A percentile compares a stretch with the other conserved stretches of the same genome.
Evolutionary conservation across 2,113 vertebrate genomes (phyloP).

Genomic region (Nicator chloris): DNA sequence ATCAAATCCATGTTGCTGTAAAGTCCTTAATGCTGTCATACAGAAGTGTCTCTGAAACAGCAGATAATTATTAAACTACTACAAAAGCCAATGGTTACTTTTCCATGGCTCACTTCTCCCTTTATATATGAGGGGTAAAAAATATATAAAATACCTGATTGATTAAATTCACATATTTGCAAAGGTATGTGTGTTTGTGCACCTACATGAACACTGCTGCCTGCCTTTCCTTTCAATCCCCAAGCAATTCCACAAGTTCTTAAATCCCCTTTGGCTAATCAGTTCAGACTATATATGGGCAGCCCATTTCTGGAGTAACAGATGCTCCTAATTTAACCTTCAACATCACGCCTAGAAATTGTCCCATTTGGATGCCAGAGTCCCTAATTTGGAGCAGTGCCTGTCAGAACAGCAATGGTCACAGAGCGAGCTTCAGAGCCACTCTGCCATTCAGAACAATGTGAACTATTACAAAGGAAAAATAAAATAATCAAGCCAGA

Average conservation of each 20-base stretch:
- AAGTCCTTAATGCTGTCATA: not conserved
- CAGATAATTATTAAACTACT: not conserved
- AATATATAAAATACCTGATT: not conserved
- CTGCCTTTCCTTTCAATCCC: not conserved
- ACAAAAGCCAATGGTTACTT: not conserved
- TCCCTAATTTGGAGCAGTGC: not conserved
- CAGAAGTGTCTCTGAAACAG: not conserved
- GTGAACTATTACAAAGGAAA: not conserved
- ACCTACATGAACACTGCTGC: not conserved
- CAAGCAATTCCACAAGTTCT: not conserved
- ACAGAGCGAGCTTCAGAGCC: fast-evolving
- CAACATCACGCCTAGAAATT: conserved; percentile 16
- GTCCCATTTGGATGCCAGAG: conserved; percentile 16
- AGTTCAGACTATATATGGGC: not conserved
- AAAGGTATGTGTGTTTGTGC: not conserved
- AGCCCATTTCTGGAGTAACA: conserved; percentile 20
- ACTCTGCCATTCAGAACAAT: not conserved
- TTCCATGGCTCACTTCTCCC: not conserved
- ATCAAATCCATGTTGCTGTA: not conserved
- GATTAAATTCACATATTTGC: not conserved
- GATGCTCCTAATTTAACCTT: conserved; percentile 41
- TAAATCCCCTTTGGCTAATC: not conserved
- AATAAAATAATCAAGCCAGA: not conserved
- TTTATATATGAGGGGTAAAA: not conserved
- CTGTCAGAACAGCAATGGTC: not conserved